Conservation (phyloP, 1,140 invertebrate species). For the Melipona quadrifasciata region DNA sequence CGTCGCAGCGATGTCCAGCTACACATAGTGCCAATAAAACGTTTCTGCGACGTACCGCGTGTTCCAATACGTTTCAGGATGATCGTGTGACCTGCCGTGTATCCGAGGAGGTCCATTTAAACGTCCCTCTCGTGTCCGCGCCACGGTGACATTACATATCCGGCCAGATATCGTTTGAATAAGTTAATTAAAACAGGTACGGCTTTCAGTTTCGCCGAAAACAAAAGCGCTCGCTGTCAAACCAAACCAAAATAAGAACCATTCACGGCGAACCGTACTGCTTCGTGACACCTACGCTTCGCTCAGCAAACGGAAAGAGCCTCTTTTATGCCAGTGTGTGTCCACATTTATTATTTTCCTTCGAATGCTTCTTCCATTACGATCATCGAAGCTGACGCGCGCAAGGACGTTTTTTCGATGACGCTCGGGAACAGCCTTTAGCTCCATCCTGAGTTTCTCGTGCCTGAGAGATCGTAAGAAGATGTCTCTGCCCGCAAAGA, state of each 20-base stretch:
- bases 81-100: conserved; percentile 56
- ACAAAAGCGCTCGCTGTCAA: conserved; percentile 76
- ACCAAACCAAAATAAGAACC: conserved; percentile 78
- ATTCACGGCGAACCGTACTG: conserved; percentile 63
- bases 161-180: conserved; percentile 75
- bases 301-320: conserved; percentile 39
- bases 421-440: not conserved
- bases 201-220: conserved; percentile 67
- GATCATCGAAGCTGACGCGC: conserved; percentile 33
- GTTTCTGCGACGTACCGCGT: conserved; percentile 15
- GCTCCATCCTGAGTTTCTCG: not conserved
- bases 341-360: conserved; percentile 40
- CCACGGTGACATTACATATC: conserved; percentile 76
- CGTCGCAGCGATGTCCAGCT: not conserved
- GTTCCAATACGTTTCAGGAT: conserved; percentile 41
- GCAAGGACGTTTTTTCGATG: conserved; percentile 26
- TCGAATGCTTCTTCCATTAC: not conserved
- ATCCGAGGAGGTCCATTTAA: conserved; percentile 69
- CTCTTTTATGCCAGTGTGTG: conserved; percentile 30
- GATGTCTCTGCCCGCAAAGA: not conserved
- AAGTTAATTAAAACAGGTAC: conserved; percentile 80
- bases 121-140: conserved; percentile 62
- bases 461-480: not conserved
- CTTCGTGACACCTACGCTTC: conserved; percentile 67
- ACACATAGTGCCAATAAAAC: conserved; percentile 47